Evolutionary conservation across 2,888 invertebrate species (phyloP).

Genomic region (Drosophila limbata): DNA sequence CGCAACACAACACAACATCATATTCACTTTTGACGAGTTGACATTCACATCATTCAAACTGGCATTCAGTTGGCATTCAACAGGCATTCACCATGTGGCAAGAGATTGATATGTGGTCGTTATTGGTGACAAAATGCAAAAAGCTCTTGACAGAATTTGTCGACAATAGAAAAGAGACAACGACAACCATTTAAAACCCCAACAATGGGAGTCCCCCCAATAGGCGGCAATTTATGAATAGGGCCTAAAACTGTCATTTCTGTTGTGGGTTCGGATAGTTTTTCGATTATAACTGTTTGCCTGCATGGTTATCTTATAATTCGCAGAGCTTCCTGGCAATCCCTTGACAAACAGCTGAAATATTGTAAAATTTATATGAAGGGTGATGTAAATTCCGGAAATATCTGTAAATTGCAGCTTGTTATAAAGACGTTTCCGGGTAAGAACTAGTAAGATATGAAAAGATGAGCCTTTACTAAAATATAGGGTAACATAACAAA

Average conservation of each 20-base stretch:
- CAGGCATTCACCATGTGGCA: conserved; percentile 27
- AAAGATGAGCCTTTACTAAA: neutral
- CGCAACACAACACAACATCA: conserved; percentile 9
- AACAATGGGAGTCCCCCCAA: conserved; percentile 13
- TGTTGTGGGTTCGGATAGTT: neutral
- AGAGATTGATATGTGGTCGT: conserved; percentile 25
- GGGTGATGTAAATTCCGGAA: neutral
- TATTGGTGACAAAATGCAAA: conserved; percentile 40
- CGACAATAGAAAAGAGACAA: conserved; percentile 36
- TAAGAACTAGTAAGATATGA: neutral
- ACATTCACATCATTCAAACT: conserved; percentile 40
- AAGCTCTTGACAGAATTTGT: conserved; percentile 39
- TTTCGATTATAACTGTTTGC: conserved; percentile 10
- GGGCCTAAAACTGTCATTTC: conserved; percentile 2
- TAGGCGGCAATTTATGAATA: neutral
- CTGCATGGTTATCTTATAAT: neutral
- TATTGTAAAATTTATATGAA: neutral
- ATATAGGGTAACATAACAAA: neutral
- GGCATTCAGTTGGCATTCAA: conserved; percentile 19
- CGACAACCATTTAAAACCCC: conserved; percentile 23
- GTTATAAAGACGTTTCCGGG: neutral
- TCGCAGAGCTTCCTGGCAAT: conserved; percentile 2
- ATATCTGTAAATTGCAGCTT: neutral
- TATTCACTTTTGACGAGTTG: conserved; percentile 28
- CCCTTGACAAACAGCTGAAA: neutral